Conservation (phyloP, 2,888 invertebrate genomes). For the Drosophila colorata region DNA sequence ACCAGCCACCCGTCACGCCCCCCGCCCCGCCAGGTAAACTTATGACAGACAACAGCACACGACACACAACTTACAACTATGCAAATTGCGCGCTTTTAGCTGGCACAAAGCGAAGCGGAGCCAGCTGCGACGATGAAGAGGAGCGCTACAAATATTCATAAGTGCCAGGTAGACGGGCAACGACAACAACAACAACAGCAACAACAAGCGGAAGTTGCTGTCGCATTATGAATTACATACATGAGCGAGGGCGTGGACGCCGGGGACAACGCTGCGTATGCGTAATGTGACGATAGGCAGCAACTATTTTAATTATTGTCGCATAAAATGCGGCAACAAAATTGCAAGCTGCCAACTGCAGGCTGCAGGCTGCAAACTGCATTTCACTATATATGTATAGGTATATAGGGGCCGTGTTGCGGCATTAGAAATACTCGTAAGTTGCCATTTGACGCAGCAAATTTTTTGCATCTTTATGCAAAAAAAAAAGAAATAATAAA, state of each 20-base stretch:
- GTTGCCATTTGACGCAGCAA: constrained; percentile 16
- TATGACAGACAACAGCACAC: constrained; percentile 61
- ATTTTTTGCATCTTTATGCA: not conserved
- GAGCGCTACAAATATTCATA: constrained; percentile 63
- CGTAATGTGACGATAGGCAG: constrained; percentile 76
- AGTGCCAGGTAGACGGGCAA: constrained; percentile 59
- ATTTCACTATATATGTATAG: not conserved
- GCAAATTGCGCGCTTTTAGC: constrained; percentile 77
- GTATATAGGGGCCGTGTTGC: constrained; percentile 8
- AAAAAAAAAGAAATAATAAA: too few relatives aligned
- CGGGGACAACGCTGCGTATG: constrained; percentile 52
- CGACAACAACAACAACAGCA: constrained; percentile 24
- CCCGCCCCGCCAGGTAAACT: constrained; percentile 38
- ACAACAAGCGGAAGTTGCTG: constrained; percentile 68
- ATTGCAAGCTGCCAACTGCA: constrained; percentile 29
- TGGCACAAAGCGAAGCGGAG: constrained; percentile 57
- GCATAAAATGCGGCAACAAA: constrained; percentile 52
- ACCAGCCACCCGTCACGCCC: not conserved
- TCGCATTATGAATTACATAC: constrained; percentile 75
- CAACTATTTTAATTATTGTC: constrained; percentile 72
- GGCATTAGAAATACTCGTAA: constrained; percentile 2
- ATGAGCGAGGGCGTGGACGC: constrained; percentile 8
- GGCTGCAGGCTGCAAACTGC: not conserved
- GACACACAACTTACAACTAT: constrained; percentile 68
- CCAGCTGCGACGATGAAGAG: constrained; percentile 29